Evolutionary conservation across 2,797 vertebrate species (phyloP).

Genomic region (Mormyrops boulengeri): DNA sequence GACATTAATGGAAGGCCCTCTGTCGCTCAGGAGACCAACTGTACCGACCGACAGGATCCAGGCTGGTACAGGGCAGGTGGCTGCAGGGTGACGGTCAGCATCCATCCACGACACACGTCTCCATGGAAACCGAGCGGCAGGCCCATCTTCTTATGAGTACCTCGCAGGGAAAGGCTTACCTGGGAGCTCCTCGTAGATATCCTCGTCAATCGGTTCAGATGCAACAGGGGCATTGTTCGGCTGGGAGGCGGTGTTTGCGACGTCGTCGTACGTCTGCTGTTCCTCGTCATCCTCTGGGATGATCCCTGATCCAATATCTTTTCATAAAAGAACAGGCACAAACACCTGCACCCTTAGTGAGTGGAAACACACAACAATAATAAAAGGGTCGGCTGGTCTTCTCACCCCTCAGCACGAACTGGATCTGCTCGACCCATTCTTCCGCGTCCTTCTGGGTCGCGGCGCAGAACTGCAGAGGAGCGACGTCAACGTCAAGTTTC

Average conservation of each 20-base stretch:
- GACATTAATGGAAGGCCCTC: not conserved
- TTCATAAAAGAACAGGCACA: not conserved
- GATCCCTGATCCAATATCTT: slow-evolving; percentile 69
- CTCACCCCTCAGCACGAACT: slow-evolving; percentile 86
- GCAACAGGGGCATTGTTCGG: not conserved
- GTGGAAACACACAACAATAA: not conserved
- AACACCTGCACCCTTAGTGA: not conserved
- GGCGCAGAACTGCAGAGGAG: slow-evolving; percentile 80
- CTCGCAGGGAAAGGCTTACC: slow-evolving; percentile 54
- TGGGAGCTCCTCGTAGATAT: slow-evolving; percentile 93
- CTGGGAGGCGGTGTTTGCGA: slow-evolving; percentile 45
- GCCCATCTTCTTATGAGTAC: not conserved
- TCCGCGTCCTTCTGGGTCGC: slow-evolving; percentile 81
- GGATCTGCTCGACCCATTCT: slow-evolving; percentile 88
- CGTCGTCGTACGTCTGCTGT: slow-evolving; percentile 73
- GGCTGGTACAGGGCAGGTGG: not conserved
- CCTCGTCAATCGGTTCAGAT: slow-evolving; percentile 56
- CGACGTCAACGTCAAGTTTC: slow-evolving; percentile 35
- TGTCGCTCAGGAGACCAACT: not conserved
- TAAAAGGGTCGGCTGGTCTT: no score
- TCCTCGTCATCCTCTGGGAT: slow-evolving; percentile 82
- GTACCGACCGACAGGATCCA: not conserved
- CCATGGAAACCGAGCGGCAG: not conserved
- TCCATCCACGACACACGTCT: not conserved
- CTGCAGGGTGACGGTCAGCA: not conserved